phyloP scores from a whole-genome alignment of 2,888 invertebrate genomes.

The Eristalinus aeneus region DNA sequence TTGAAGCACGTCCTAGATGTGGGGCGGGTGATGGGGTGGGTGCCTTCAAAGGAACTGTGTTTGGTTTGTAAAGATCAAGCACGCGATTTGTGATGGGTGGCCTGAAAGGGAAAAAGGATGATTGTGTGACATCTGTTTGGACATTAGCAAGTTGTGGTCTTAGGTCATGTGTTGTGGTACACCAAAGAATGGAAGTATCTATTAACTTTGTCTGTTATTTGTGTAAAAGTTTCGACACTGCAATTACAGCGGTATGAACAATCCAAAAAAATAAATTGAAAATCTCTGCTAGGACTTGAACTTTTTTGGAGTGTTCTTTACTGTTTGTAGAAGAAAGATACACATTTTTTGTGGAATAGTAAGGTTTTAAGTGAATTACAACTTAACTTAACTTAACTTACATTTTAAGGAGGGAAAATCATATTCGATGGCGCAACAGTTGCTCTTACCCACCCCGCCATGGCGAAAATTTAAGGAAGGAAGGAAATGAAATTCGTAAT shows the following conservation, averaged over 20 bases:
- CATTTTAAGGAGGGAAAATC: too few relatives aligned
- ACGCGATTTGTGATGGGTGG: constrained; percentile 44
- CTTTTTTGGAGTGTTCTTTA: too few relatives aligned
- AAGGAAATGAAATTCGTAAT: too few relatives aligned
- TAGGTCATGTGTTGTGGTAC: constrained; percentile 66
- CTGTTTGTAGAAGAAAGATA: too few relatives aligned
- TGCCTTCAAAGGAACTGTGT: constrained; percentile 50
- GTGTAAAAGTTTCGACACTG: constrained; percentile 19
- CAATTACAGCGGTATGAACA: not conserved
- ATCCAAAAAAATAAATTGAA: not conserved
- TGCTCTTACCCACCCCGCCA: too few relatives aligned
- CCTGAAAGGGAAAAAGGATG: constrained; percentile 19
- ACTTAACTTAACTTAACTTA: too few relatives aligned
- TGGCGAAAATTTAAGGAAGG: too few relatives aligned
- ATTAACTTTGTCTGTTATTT: constrained; percentile 48
- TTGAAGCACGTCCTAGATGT: constrained; percentile 6
- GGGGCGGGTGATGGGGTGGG: constrained; percentile 7
- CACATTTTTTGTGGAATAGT: too few relatives aligned
- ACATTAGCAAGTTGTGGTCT: constrained; percentile 59
- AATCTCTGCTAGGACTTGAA: not conserved
- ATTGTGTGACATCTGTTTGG: constrained; percentile 48
- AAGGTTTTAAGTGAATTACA: too few relatives aligned
- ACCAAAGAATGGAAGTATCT: constrained; percentile 36
- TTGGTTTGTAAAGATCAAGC: constrained; percentile 70
- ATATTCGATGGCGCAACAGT: too few relatives aligned